Conservation (phyloP, 2,888 invertebrate species). For the Plagodis pulveraria region DNA sequence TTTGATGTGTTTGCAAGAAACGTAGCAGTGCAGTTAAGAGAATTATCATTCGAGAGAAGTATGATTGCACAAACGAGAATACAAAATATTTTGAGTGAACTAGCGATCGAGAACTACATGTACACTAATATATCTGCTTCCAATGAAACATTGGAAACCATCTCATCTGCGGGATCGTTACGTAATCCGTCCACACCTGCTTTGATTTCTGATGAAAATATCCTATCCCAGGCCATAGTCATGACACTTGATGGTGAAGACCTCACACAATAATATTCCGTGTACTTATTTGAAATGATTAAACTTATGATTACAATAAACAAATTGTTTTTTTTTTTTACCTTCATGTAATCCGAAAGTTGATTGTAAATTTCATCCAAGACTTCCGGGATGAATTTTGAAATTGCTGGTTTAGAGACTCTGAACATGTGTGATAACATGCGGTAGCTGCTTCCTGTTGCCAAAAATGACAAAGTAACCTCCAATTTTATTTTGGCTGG, state of each 20-base stretch:
- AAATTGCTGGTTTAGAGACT: not conserved
- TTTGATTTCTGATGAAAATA: no score
- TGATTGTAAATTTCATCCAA: not conserved
- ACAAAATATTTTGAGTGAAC: no score
- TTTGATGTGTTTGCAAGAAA: slow-evolving; percentile 16
- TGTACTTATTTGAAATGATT: no score
- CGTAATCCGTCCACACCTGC: no score
- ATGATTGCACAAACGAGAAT: not conserved
- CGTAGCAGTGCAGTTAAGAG: slow-evolving; percentile 5
- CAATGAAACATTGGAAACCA: not conserved
- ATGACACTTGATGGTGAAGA: no score
- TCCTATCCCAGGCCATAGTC: no score
- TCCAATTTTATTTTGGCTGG: not conserved
- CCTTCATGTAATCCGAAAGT: not conserved
- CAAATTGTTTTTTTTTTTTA: slow-evolving; percentile 1
- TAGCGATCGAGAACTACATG: no score
- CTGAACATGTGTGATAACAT: not conserved
- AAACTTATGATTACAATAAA: no score
- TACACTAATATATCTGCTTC: not conserved
- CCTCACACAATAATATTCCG: not conserved
- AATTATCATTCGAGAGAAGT: not conserved
- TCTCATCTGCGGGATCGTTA: no score
- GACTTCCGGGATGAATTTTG: not conserved
- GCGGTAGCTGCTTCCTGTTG: not conserved
- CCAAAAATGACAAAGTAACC: not conserved